A percentile compares a stretch with the other conserved stretches of the same genome.
Evolutionary conservation across 2,888 invertebrate genomes (phyloP).

Genomic region (Entomobrya multifasciata): DNA sequence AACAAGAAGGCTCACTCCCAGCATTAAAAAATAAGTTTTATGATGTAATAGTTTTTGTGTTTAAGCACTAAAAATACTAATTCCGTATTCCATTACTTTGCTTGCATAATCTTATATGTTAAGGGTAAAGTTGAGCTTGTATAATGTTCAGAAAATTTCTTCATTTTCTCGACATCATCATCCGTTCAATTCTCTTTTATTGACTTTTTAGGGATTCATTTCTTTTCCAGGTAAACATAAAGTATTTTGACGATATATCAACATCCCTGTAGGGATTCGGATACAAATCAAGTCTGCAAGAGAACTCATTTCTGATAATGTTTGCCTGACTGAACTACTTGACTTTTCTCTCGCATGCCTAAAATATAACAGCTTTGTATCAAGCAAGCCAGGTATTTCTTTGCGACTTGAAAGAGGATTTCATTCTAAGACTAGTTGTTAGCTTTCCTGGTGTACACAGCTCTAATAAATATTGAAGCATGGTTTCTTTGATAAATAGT

Average conservation of each 20-base stretch:
- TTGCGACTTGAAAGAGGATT: no score
- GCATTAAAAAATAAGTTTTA: no score
- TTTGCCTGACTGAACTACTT: neutral
- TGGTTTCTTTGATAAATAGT: slow-evolving; percentile 45
- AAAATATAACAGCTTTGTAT: no score
- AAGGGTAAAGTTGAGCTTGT: neutral
- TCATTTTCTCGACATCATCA: neutral
- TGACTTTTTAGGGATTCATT: slow-evolving; percentile 44
- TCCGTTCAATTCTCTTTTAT: slow-evolving; percentile 38
- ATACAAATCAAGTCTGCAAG: neutral
- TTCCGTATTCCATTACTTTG: neutral
- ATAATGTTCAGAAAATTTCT: neutral
- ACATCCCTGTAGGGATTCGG: neutral
- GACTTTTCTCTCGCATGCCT: slow-evolving; percentile 7
- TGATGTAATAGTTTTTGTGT: no score
- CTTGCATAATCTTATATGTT: neutral
- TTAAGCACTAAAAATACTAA: neutral
- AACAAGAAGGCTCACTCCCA: no score
- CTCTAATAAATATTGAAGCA: neutral
- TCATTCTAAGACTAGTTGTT: no score
- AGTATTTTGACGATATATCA: neutral
- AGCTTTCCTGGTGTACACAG: no score
- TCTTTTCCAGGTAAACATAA: neutral
- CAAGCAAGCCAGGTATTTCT: no score
- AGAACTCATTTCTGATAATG: no score